Evolutionary conservation across 1,140 invertebrate species (phyloP), one percentile per base, ranked within the genome.

Genomic region (Stenopsyche tienmushanensis): DNA sequence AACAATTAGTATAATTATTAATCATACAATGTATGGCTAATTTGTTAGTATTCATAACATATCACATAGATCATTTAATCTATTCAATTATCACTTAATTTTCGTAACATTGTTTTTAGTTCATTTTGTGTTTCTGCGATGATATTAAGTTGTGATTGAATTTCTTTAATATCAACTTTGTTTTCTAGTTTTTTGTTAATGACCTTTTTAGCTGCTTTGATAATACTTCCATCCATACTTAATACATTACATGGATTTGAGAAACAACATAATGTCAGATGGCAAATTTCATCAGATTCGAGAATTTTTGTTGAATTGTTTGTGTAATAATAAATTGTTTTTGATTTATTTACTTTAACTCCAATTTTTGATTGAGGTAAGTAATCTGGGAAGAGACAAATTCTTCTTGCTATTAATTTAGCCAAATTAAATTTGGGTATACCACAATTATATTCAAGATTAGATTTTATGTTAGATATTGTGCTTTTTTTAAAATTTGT

Each of bases 321-420:
- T 24, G 69, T 78, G 21, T 74, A 76, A 58, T 78, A 79, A 53
- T 75, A 83, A 74, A 72, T 77, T 66, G 69, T 74, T 42, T 77
- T 78, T 9, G 74, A 77, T 70, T 87, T 82, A 70, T 88, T 86
- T 0, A 85, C 85, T 69, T 85, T 83, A 13, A 90, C 82, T 13
- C 75, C 77, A 25, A 90, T 83, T 67, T 83, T 80, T 17, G 83
- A 83, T 62, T 83, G 77, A 0, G 82, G 80, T 63, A 88, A 71
- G 70, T 83, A 86, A 67, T 83, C 76, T 0, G 86, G 85, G 71
- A 90, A 90, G 2, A 90, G 70, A 69, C 83, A 83, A 53, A 88
- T 82, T 39, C 81, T 74, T 49, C 73, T 75, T 20, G 82, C 78
- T 60, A 88, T 77, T 20, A 82, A 77, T 69, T 78, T 72, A n/a